Evolutionary conservation across 2,888 invertebrate genomes (phyloP).

Genomic region (Drosophila setosimentum): DNA sequence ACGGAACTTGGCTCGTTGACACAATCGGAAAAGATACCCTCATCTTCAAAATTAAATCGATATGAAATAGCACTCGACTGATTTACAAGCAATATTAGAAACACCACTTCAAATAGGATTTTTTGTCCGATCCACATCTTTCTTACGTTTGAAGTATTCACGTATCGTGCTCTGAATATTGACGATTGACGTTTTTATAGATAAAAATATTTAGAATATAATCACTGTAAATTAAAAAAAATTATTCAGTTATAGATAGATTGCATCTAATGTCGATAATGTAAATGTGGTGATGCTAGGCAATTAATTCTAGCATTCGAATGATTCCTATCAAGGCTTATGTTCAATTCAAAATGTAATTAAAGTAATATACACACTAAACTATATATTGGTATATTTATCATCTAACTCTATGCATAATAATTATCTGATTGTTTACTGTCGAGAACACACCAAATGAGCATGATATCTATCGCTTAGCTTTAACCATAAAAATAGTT

Average conservation of each 20-base stretch:
- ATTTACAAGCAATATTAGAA: background rate
- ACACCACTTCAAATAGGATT: background rate
- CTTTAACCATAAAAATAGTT: constrained; percentile 97
- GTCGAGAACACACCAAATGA: constrained; percentile 89
- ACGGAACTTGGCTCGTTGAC: background rate
- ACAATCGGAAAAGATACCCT: constrained; percentile 17
- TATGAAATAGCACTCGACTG: constrained; percentile 26
- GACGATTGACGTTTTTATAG: constrained; percentile 3
- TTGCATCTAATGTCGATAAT: background rate
- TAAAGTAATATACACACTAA: background rate
- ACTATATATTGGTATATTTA: too few species aligned
- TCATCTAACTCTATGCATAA: too few species aligned
- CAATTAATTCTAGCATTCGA: constrained; percentile 1
- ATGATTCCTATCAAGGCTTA: background rate
- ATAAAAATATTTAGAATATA: background rate
- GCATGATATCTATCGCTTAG: constrained; percentile 96
- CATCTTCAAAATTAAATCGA: background rate
- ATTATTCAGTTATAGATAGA: background rate
- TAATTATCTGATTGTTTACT: too few species aligned
- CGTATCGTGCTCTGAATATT: background rate
- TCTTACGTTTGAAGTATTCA: background rate
- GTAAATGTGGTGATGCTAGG: background rate
- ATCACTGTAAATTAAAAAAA: background rate
- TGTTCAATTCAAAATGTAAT: background rate
- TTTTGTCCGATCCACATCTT: background rate